A percentile compares a stretch with the other conserved stretches of the same genome.
Conservation (phyloP, 2,888 invertebrate genomes). For the Bombylius discolor region DNA sequence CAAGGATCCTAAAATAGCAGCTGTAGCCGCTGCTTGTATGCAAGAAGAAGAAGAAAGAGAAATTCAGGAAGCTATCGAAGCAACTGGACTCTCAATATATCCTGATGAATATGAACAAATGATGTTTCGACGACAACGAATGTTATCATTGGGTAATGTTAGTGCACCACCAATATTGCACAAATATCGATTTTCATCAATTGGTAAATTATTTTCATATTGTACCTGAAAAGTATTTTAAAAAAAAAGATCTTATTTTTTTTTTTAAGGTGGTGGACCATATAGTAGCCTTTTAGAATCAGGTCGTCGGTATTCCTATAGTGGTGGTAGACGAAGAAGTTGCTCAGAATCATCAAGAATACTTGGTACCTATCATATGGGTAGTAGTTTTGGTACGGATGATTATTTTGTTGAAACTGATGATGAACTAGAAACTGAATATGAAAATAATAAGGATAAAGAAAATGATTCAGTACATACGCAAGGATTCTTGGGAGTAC, state of each 20-base stretch:
- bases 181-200: slow-evolving; percentile 46
- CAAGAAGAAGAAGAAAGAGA: slow-evolving; percentile 62
- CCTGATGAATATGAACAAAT: slow-evolving; percentile 38
- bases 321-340: slow-evolving; percentile 40
- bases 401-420: slow-evolving; percentile 37
- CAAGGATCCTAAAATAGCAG: slow-evolving; percentile 64
- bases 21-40: slow-evolving; percentile 64
- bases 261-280: slow-evolving; percentile 40
- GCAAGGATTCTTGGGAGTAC: slow-evolving; percentile 35
- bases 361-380: slow-evolving; percentile 36
- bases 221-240: too few species aligned
- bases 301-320: slow-evolving; percentile 46
- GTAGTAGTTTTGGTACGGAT: slow-evolving; percentile 36
- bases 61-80: slow-evolving; percentile 59
- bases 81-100: slow-evolving; percentile 42
- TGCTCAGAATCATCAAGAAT: slow-evolving; percentile 44
- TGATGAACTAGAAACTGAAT: slow-evolving; percentile 37
- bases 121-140: slow-evolving; percentile 40
- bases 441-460: slow-evolving; percentile 28
- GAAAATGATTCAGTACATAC: slow-evolving; percentile 26
- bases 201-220: slow-evolving; percentile 30
- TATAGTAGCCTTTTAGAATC: slow-evolving; percentile 60
- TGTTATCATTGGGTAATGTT: slow-evolving; percentile 56
- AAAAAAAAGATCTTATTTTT: background rate
- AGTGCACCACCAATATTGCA: slow-evolving; percentile 42